Evolutionary conservation across 2,888 invertebrate species (phyloP).

Genomic region (Xestia c-nigrum): DNA sequence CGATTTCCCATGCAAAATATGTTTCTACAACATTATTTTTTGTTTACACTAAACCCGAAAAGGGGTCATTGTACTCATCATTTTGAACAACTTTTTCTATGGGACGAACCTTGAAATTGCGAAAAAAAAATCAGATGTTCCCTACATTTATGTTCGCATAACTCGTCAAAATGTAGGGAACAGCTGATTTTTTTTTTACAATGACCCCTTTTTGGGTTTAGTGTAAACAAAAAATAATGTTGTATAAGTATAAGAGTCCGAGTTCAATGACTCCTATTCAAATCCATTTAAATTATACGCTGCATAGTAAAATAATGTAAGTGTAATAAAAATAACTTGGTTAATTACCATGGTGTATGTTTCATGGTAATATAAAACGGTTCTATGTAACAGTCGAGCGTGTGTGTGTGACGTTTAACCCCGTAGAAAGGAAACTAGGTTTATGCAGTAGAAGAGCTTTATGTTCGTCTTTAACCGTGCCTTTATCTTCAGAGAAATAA

Average conservation of each 20-base stretch:
- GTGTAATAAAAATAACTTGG: neutral
- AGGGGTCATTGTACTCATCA: too few relatives aligned
- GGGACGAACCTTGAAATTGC: too few relatives aligned
- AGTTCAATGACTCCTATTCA: neutral
- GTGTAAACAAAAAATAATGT: too few relatives aligned
- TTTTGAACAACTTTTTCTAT: too few relatives aligned
- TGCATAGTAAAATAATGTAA: neutral
- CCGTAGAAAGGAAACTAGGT: conserved; percentile 5
- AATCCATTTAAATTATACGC: neutral
- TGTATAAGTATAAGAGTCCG: too few relatives aligned
- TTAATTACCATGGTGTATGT: conserved; percentile 30
- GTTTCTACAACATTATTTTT: neutral
- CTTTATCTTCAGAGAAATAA: neutral
- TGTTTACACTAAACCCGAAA: too few relatives aligned
- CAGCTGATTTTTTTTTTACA: too few relatives aligned
- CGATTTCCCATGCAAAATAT: neutral
- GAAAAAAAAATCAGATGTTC: too few relatives aligned
- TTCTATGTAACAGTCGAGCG: conserved; percentile 4
- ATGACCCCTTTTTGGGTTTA: too few relatives aligned
- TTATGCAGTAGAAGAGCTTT: neutral
- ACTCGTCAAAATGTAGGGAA: too few relatives aligned
- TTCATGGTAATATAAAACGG: conserved; percentile 11
- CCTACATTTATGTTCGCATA: too few relatives aligned
- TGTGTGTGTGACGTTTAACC: conserved; percentile 19
- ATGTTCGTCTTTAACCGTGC: neutral